Evolutionary conservation across 2,797 vertebrate species (phyloP), one percentile per base, ranked within the genome.

Genomic region (Semotilus atromaculatus): DNA sequence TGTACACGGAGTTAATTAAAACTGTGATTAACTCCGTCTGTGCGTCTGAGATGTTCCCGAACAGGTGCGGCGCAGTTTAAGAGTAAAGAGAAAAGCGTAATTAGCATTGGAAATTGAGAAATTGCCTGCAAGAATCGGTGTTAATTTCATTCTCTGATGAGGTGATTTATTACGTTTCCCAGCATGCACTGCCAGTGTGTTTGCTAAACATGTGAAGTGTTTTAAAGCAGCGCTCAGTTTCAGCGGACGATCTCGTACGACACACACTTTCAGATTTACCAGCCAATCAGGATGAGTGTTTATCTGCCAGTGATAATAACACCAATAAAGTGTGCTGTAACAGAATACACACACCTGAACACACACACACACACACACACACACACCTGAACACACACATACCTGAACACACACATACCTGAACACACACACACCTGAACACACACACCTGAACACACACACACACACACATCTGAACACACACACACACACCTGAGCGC

Each of bases 71-170:
- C 9, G 96, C 97, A 4, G 97, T 98, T 97, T 98, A 97, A 98
- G 98, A 99, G 97, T 98, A 98, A 99, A 97, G 97, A 94, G 93
- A 80, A 94, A 97, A 97, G 97, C 97, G 96, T 99, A 98, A 99
- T 99, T 99, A 99, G 97, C 98, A 99, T 98, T 98, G 97, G 97
- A 99, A 99, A 99, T 99, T 99, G 97, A 98, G 98, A 99, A 99
- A 99, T 99, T 98, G 97, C 97, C 97, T 98, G 97, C 97, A 98
- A 98, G 97, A 99, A 99, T 99, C 96, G 97, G 97, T 98, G 97
- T 98, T 99, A 98, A 99, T 99, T 99, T 99, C 97, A 99, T 94
- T 97, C 97, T 97, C 97, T 98, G 98, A 99, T 99, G 98, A 98
- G 97, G 97, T 98, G 98, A 99, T 99, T 99, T 98, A 99, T 98